Percentiles rank a stretch among this genome's conserved stretches.
phyloP scores from a whole-genome alignment of 2,888 invertebrate genomes.

The Biston betularia region DNA sequence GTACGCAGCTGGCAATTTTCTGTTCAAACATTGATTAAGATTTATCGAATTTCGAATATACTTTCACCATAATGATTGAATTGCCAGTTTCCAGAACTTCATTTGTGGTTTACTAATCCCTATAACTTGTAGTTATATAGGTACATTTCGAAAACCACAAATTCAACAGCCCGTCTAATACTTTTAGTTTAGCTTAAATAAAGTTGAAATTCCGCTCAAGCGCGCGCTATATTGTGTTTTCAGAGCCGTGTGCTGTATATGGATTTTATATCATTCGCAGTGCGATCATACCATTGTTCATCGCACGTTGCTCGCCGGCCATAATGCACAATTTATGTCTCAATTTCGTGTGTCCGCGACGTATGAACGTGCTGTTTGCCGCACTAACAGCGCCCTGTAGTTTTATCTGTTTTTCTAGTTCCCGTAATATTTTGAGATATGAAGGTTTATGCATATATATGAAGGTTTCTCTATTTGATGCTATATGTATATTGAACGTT shows the following conservation, averaged over 20 bases:
- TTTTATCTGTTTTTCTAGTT: too few species aligned
- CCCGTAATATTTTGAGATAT: too few species aligned
- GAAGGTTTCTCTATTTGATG: too few species aligned
- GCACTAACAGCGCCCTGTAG: constrained; percentile 16
- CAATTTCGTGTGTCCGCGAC: constrained; percentile 52
- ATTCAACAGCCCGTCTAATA: constrained; percentile 1
- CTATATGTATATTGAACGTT: too few species aligned
- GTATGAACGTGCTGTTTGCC: constrained; percentile 44
- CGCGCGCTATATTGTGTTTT: constrained; percentile 18
- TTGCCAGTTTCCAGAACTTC: not conserved
- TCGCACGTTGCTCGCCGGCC: constrained; percentile 30
- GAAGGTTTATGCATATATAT: too few species aligned
- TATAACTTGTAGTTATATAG: not conserved
- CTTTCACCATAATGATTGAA: constrained; percentile 3
- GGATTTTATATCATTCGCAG: constrained; percentile 32
- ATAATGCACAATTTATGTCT: constrained; percentile 51
- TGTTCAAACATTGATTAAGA: constrained; percentile 7
- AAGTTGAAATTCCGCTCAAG: constrained; percentile 31
- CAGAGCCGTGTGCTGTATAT: constrained; percentile 22
- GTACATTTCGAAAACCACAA: constrained; percentile 1
- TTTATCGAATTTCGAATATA: not conserved
- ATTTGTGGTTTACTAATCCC: not conserved
- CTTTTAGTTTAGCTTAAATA: constrained; percentile 25
- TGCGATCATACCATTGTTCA: constrained; percentile 44
- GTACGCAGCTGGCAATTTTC: constrained; percentile 23